phyloP scores from a whole-genome alignment of 2,113 vertebrate genomes.

The Xenopus laevis region DNA sequence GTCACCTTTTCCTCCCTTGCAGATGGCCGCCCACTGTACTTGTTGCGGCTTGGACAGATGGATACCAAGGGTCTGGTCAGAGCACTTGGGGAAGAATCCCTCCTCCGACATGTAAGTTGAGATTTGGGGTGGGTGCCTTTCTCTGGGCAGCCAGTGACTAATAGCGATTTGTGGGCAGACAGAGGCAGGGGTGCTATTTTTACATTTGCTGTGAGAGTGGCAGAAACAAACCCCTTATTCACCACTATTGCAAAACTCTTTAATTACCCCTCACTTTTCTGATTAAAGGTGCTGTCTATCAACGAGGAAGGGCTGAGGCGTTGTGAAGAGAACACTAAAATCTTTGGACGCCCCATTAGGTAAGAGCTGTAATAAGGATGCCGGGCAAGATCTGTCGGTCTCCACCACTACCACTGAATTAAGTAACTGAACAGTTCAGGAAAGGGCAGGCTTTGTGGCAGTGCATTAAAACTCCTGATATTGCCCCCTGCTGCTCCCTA shows the following conservation, averaged over 20 bases:
- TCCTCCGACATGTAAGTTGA: slow-evolving; percentile 85
- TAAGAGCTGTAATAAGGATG: slow-evolving; percentile 47
- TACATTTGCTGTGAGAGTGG: too few relatives aligned
- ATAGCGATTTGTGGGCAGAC: too few relatives aligned
- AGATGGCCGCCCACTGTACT: slow-evolving; percentile 91
- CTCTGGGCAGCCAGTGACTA: too few relatives aligned
- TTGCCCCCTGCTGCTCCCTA: too few relatives aligned
- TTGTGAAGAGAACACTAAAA: slow-evolving; percentile 90
- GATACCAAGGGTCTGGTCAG: slow-evolving; percentile 93
- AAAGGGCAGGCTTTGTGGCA: too few relatives aligned
- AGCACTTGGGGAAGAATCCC: slow-evolving; percentile 84
- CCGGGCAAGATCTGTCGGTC: too few relatives aligned
- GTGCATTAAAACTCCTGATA: too few relatives aligned
- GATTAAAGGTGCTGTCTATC: slow-evolving; percentile 82
- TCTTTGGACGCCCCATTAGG: slow-evolving; percentile 90
- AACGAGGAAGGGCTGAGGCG: slow-evolving; percentile 91
- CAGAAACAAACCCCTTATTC: too few relatives aligned
- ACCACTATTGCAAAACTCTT: too few relatives aligned
- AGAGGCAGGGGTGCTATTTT: too few relatives aligned
- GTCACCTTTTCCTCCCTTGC: not conserved
- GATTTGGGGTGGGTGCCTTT: too few relatives aligned
- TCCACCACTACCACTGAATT: too few relatives aligned
- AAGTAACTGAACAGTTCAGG: not conserved
- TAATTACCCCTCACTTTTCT: not conserved
- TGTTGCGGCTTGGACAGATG: slow-evolving; percentile 93